Evolutionary conservation across 1,140 invertebrate genomes (phyloP).

Genomic region (Drosophila simulans): DNA sequence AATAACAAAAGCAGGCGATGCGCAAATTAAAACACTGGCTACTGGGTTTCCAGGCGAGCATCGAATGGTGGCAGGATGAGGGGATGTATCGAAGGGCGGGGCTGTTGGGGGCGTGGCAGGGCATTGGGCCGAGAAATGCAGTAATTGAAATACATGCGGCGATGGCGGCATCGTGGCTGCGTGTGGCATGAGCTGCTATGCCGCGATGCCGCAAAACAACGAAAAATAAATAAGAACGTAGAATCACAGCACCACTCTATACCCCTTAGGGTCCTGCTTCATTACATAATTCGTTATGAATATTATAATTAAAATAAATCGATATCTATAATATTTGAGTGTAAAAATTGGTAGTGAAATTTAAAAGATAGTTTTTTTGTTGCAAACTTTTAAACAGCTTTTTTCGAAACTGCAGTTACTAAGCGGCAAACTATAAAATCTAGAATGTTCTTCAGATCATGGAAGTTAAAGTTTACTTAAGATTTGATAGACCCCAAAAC

Average conservation of each 20-base stretch:
- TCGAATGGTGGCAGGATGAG: too few relatives aligned
- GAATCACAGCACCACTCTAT: neutral
- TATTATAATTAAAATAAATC: too few relatives aligned
- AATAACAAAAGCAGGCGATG: slow-evolving; percentile 53
- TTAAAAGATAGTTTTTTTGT: too few relatives aligned
- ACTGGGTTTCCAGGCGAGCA: slow-evolving; percentile 1
- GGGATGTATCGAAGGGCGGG: neutral
- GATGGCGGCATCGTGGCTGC: slow-evolving; percentile 43
- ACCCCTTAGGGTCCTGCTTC: neutral
- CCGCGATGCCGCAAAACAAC: slow-evolving; percentile 15
- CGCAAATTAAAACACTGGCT: slow-evolving; percentile 72
- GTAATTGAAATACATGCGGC: slow-evolving; percentile 82
- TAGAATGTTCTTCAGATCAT: too few relatives aligned
- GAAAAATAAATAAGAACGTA: neutral
- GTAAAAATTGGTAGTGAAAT: too few relatives aligned
- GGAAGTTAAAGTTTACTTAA: too few relatives aligned
- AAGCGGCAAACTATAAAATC: too few relatives aligned
- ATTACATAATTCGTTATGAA: too few relatives aligned
- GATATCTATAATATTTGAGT: too few relatives aligned
- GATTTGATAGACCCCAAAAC: neutral
- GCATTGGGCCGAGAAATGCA: slow-evolving; percentile 68
- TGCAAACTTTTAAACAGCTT: too few relatives aligned
- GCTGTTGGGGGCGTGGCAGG: slow-evolving; percentile 8
- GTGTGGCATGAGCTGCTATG: slow-evolving; percentile 43
- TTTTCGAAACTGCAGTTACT: too few relatives aligned